Evolutionary conservation across 2,113 vertebrate species (phyloP), one percentile per base, ranked within the genome.

Genomic region (Pseudopipra pipra): DNA sequence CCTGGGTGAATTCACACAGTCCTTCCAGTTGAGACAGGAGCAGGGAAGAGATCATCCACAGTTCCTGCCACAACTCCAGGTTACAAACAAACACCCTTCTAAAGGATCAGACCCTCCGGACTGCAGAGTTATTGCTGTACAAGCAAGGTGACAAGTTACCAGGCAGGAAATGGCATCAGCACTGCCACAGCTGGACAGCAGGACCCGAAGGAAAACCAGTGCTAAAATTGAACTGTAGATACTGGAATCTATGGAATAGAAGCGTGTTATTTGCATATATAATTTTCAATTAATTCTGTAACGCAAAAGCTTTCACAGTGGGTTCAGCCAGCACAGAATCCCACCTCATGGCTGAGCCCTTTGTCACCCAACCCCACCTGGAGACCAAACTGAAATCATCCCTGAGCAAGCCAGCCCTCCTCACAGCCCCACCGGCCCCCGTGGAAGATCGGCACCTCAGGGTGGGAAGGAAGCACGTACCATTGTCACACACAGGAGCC

Each of bases 71-170:
- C 85, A 54, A 5, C 56, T 44, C 82, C 12, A 8, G 16, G 25
- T 11, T 16, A 65, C n/a, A 41, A 31, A 81, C 2, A 7, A 55
- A 54, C 30, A 41, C 10, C 55, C 27, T 63, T 31, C 8, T 9
- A 49, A 31, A 70, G 37, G 51, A 39, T 25, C 54, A 67, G 75
- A 55, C 41, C 7, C 15, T 2, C 41, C 1, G 14, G 33, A 55
- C 83, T 4, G 30, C 58, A 24, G 4, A 19, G 87, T 94, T 96
- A 96, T 89, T 93, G 96, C 97, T 94, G 73, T 47, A 62, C 87
- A 71, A 67, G 91, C 27, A 43, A 8, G 37, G 80, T 52, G 91
- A 49, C 17, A 44, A 31, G 15, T 23, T 43, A 73, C 10, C 6
- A 76, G 65, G 12, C 79, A 82, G 93, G 73, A 76, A 89, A 52